Base-by-base conservation (phyloP, 2,113 vertebrate species). In the Todiramphus saurophagus region DNA sequence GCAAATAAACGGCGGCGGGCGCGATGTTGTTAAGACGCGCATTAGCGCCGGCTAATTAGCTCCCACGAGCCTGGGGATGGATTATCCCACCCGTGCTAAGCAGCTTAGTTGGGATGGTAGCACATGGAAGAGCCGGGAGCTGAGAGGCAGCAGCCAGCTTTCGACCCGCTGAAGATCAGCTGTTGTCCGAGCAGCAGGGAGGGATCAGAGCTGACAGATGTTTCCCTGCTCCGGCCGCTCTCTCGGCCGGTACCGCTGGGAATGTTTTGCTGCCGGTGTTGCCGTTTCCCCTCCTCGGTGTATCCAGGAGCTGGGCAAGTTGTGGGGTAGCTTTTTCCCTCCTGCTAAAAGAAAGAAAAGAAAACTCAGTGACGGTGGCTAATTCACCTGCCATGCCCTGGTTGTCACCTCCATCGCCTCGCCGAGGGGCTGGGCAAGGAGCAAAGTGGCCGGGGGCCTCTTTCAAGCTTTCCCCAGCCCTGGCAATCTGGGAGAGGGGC, bases 221-320 rank as follows among this genome's bases (percentile, higher is more conserved):
- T 30, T 59, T 25, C 73, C 80, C 66, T 27, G 83, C 70, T 43
- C 51, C 8, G 7, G 70, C 41, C 31, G 50, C 55, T 77, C 73
- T 53, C 5, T 16, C 9, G 2, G 41, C 1, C 4, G 50, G 20
- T 19, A 87, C 13, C 12, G 35, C 46, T 14, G 63, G 9, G 4
- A 37, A 67, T 3, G 5, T 39, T 43, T n/a, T n/a, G 13, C 43
- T 43, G n/a, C 10, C 53, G 2, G 0, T 17, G 18, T 51, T 80
- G 76, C 37, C 28, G 0, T 69, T 41, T 56, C 16, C 28, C 17
- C 41, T 51, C 46, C 64, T n/a, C 0, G 4, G 21, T 0, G 5
- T 31, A 4, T 8, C 31, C 66, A 43, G 16, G 59, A 58, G 19
- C 10, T 4, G 55, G 1, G 13, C 2, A 0, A 35, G 51, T 81